Base-by-base conservation (phyloP, 2,797 vertebrate genomes). In the Anniella stebbinsi region DNA sequence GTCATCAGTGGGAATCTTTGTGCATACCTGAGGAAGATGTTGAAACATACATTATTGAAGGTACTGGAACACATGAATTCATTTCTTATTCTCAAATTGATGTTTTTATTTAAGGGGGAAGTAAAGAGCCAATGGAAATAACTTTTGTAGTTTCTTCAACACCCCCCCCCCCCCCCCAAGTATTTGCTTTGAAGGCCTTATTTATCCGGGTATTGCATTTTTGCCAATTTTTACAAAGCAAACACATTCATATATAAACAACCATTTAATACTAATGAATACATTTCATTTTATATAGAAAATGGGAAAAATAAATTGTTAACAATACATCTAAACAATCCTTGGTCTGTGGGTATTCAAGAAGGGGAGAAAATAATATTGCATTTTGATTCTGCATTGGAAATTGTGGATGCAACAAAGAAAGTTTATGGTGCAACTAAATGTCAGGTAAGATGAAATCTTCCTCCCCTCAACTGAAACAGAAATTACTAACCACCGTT, bases 1-100 rank as follows among this genome's bases (percentile, higher is more conserved):
- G 97, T 73, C 97, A 96, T 48, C 98, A 98, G 48, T 99, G 99
- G 99, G 99, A 99, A 96, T 99, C 98, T 25, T 97, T 99, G 57
- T 97, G 96, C 66, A 97, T 99, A 84, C 96, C 95, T 93, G 98
- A 98, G 92, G 98, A 98, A 92, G 98, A 98, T 93, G 97, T 99
- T 66, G 91, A 97, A 15, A 95, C 96, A 91, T 99, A 98, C 95
- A 97, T 91, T 89, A 94, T 99, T 69, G 97, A 97, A 98, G 99
- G 99, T 99, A 98, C 30, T 67, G 7, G 38, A 41, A 41, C 13
- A 89, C 75, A 45, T 60, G 80, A 93, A 78, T 33, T 2, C n/a
- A 57, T 45, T 63, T 91, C 54, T 81, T 10, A 82, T 91, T 85
- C 67, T 90, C 91, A 82, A 81, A 36, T 70, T 86, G 69, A 15